A percentile compares a stretch with the other conserved stretches of the same genome.
phyloP scores from a whole-genome alignment of 2,113 vertebrate genomes.

The Calidris pugnax region DNA sequence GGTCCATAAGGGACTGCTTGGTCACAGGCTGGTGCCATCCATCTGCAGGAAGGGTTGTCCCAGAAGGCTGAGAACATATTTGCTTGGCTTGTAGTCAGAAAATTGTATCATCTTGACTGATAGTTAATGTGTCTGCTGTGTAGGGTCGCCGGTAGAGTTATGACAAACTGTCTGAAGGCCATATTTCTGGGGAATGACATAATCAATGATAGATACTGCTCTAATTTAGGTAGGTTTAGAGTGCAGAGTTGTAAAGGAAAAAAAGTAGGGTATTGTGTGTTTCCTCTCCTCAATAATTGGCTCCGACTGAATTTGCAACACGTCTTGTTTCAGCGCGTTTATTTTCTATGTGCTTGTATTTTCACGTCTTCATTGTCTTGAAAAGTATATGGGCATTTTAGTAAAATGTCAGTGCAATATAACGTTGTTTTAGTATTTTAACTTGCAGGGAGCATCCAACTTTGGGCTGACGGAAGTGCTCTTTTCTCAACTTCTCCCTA shows the following conservation, averaged over 20 bases:
- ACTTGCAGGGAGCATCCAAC: background rate
- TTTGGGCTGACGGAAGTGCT: background rate
- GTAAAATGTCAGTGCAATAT: background rate
- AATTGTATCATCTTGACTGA: slow-evolving; percentile 16
- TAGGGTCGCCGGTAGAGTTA: background rate
- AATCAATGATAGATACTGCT: background rate
- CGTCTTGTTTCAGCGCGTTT: fast-evolving
- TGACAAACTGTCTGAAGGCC: slow-evolving; percentile 18
- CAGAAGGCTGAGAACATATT: background rate
- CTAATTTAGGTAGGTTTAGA: background rate
- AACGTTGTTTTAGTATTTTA: background rate
- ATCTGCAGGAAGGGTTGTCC: background rate
- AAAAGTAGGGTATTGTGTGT: background rate
- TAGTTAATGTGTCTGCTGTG: background rate
- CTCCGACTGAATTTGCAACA: background rate
- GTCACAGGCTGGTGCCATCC: slow-evolving; percentile 1
- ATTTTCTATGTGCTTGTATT: background rate
- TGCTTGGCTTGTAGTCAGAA: background rate
- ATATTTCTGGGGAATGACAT: slow-evolving; percentile 34
- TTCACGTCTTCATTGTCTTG: background rate
- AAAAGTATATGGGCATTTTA: background rate
- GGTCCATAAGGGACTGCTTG: background rate
- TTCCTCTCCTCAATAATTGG: background rate
- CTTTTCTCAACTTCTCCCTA: background rate
- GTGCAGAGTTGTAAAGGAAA: background rate